These are phyloP conservation scores for Odontomyia ornata DNA, from an alignment of 2,888 invertebrate species.

Conservation along the genomic window DNA sequence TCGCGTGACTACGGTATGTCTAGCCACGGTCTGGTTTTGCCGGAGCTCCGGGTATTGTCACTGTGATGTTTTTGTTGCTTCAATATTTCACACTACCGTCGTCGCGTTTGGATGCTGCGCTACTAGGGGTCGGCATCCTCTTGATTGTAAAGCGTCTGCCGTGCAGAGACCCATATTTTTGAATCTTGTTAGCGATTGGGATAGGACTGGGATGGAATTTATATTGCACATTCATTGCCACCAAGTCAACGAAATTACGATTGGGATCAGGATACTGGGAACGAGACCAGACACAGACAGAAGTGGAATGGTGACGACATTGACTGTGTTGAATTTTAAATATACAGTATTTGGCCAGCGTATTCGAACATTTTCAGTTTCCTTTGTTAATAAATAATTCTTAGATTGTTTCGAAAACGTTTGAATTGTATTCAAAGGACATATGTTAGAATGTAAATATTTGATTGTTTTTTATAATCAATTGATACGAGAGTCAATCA, in stretches of 20 bases:
- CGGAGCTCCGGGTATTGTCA: constrained; percentile 36
- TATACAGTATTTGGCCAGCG: neutral
- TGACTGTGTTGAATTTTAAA: neutral
- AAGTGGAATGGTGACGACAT: neutral
- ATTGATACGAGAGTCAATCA: too few species aligned
- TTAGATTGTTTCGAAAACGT: too few species aligned
- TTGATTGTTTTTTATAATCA: too few species aligned
- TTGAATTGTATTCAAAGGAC: too few species aligned
- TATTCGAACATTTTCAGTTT: neutral
- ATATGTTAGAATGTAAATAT: too few species aligned
- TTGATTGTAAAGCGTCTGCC: constrained; percentile 40
- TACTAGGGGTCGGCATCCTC: constrained; percentile 37
- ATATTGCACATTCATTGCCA: constrained; percentile 49
- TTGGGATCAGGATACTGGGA: constrained; percentile 16
- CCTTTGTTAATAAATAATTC: too few species aligned
- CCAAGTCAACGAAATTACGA: constrained; percentile 28
- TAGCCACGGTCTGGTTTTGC: constrained; percentile 47
- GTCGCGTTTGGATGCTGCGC: constrained; percentile 13
- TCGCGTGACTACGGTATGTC: constrained; percentile 45
- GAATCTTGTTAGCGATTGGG: constrained; percentile 48
- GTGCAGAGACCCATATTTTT: constrained; percentile 49
- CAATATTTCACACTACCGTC: constrained; percentile 22
- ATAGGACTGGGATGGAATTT: constrained; percentile 49
- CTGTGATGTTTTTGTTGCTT: constrained; percentile 30
- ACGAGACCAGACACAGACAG: constrained; percentile 14